These are phyloP conservation scores for Chrysochloris asiatica DNA, from an alignment of 2,113 vertebrate genomes.

Conservation along the genomic window DNA sequence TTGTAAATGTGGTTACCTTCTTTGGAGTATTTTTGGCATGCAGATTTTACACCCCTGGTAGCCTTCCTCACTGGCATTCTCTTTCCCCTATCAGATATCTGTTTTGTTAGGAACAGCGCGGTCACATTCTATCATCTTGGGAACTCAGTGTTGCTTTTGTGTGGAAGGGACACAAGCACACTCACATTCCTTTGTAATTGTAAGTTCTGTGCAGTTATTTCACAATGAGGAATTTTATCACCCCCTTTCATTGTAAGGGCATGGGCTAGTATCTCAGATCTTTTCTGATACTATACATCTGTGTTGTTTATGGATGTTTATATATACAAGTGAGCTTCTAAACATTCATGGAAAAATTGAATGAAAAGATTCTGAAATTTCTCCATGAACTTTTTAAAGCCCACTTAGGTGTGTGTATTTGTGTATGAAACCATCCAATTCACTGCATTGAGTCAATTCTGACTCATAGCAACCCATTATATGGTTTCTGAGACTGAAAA, in stretches of 20 bases:
- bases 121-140: neutral
- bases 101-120: constrained; percentile 4
- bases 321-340: neutral
- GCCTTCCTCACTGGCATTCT: constrained; percentile 17
- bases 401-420: no score
- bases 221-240: constrained; percentile 1
- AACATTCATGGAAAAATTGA: no score
- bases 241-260: neutral
- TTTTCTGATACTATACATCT: neutral
- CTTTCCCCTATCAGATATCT: neutral
- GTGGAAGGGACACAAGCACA: neutral
- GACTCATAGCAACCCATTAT: no score
- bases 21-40: constrained; percentile 40
- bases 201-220: constrained; percentile 16
- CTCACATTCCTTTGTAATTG: neutral
- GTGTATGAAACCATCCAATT: no score
- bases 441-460: no score
- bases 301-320: neutral
- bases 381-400: no score
- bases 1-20: neutral
- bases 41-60: neutral
- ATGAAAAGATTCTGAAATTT: no score
- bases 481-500: no score
- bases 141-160: neutral
- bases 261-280: neutral